Evolutionary conservation across 2,797 vertebrate species (phyloP).

Genomic region (Gymnocypris eckloni): DNA sequence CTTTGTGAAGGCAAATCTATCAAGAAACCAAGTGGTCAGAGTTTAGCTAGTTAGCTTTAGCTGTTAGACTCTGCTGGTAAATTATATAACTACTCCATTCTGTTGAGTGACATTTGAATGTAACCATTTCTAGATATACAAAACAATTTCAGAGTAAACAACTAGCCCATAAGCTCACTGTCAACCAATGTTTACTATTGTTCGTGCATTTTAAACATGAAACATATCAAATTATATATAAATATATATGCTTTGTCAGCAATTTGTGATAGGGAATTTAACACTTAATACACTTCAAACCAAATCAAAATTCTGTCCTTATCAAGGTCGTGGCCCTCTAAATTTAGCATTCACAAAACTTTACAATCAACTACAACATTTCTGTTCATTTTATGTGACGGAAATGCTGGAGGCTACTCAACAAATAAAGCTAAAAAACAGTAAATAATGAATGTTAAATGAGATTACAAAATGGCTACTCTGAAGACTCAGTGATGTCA

Average conservation of each 20-base stretch:
- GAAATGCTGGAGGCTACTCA: background rate
- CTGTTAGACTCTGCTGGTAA: background rate
- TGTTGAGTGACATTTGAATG: background rate
- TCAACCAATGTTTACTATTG: background rate
- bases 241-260: background rate
- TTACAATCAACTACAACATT: background rate
- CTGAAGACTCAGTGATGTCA: background rate
- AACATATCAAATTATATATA: background rate
- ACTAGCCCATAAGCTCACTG: background rate
- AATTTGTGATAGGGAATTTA: background rate
- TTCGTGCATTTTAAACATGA: background rate
- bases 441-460: background rate
- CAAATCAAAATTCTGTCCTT: background rate
- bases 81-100: background rate
- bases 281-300: background rate
- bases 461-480: background rate
- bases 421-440: background rate
- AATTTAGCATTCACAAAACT: background rate
- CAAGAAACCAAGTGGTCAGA: background rate
- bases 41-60: slow-evolving; percentile 12
- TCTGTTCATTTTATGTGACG: background rate
- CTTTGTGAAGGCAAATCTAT: background rate
- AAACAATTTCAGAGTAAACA: background rate
- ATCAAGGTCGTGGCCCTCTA: background rate
- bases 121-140: background rate